These are phyloP conservation scores for Grus americana DNA, from an alignment of 2,113 vertebrate genomes.

Conservation along the genomic window DNA sequence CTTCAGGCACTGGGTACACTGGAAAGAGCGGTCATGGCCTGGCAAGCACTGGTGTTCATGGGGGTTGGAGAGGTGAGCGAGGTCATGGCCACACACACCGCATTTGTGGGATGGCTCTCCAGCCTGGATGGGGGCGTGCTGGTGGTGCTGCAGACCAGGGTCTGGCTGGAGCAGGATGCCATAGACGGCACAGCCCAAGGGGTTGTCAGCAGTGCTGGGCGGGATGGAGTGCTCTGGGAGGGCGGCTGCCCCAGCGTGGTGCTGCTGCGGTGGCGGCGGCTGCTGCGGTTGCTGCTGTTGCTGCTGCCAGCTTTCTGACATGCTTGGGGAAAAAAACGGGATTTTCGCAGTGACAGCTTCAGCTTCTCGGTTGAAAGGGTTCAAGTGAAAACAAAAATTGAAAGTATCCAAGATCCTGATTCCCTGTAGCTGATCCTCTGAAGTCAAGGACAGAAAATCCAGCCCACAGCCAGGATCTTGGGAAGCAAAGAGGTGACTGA, in stretches of 20 bases:
- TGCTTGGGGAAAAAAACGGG: conserved; percentile 72
- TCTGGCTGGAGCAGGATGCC: conserved; percentile 94
- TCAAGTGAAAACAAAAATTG: neutral
- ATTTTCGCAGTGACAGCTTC: conserved; percentile 72
- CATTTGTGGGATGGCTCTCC: conserved; percentile 89
- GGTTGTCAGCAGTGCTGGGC: conserved; percentile 80
- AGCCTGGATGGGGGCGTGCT: conserved; percentile 77
- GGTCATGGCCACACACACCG: conserved; percentile 90
- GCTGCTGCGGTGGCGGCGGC: conserved; percentile 59
- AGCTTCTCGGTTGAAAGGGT: conserved; percentile 53
- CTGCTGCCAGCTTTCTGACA: conserved; percentile 84
- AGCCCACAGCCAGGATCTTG: neutral
- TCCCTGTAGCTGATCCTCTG: neutral
- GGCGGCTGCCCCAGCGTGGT: conserved; percentile 82
- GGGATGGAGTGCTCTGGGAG: conserved; percentile 90
- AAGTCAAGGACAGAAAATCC: neutral
- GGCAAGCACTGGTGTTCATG: conserved; percentile 96
- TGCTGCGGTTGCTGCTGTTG: conserved; percentile 76
- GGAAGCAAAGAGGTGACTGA: neutral
- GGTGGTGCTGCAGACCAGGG: conserved; percentile 83
- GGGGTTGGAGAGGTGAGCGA: conserved; percentile 89
- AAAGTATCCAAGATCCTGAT: neutral
- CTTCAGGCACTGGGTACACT: conserved; percentile 98
- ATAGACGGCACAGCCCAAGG: conserved; percentile 93
- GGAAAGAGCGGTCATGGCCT: conserved; percentile 91